These are phyloP conservation scores for Camponotus vicinus DNA, from an alignment of 1,140 invertebrate genomes.

Conservation along the genomic window DNA sequence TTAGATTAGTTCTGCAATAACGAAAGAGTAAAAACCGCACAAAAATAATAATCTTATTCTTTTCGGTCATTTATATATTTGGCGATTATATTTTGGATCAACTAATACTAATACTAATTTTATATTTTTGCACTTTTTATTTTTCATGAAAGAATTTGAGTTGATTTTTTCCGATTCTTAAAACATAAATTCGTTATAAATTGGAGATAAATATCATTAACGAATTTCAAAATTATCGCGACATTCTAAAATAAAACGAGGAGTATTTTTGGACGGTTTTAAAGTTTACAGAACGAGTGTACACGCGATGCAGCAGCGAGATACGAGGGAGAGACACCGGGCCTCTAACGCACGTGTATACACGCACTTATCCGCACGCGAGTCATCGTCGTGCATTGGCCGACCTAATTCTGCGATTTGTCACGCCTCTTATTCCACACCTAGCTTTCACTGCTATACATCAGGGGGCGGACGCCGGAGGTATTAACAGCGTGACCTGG, in stretches of 20 bases:
- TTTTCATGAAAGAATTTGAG: not conserved
- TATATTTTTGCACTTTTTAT: not conserved
- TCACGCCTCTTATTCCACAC: slow-evolving; percentile 80
- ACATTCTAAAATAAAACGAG: not conserved
- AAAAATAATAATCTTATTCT: not conserved
- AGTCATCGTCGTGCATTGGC: slow-evolving; percentile 65
- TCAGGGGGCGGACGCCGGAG: slow-evolving; percentile 70
- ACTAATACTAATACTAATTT: not conserved
- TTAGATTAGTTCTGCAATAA: not conserved
- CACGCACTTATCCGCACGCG: slow-evolving; percentile 63
- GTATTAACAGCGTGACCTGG: slow-evolving; percentile 28
- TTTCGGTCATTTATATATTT: not conserved
- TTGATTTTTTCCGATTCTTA: not conserved
- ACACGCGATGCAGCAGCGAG: slow-evolving; percentile 47
- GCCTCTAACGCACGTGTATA: slow-evolving; percentile 33
- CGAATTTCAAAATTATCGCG: not conserved
- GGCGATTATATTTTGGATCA: not conserved
- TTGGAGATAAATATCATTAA: not conserved
- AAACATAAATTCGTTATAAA: not conserved
- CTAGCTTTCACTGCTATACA: slow-evolving; percentile 78
- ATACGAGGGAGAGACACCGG: slow-evolving; percentile 32
- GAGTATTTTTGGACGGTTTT: not conserved
- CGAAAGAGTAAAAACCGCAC: not conserved
- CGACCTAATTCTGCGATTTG: slow-evolving; percentile 80
- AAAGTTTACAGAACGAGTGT: slow-evolving; percentile 5